These are phyloP conservation scores for Desmophyllum pertusum DNA, from an alignment of 92 coral and sea anemone genomes.

Conservation along the genomic window DNA sequence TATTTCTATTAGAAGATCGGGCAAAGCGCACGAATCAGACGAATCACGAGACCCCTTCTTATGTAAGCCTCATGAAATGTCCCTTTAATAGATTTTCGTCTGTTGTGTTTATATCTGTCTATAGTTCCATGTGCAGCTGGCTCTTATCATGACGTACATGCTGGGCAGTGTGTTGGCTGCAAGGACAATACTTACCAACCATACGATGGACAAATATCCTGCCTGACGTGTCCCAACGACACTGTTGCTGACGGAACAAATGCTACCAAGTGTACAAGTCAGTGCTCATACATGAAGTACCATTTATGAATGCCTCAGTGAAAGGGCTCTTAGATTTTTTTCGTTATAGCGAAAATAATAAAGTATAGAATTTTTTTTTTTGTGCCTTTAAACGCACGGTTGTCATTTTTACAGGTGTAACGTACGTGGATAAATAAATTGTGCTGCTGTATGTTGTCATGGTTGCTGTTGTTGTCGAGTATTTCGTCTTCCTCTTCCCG, in stretches of 20 bases:
- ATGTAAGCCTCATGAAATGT: background rate
- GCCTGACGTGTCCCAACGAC: constrained; percentile 59
- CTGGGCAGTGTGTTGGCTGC: constrained; percentile 50
- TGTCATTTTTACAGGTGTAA: too few species aligned
- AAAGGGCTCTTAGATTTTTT: too few species aligned
- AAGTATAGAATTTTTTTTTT: too few species aligned
- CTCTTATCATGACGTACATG: constrained; percentile 52
- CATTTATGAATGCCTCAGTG: background rate
- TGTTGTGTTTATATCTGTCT: background rate
- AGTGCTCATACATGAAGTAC: background rate
- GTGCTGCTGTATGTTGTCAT: too few species aligned
- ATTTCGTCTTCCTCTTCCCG: too few species aligned
- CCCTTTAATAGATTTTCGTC: background rate
- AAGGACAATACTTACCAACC: constrained; percentile 62
- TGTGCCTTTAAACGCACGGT: too few species aligned
- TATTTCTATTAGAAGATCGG: too few species aligned
- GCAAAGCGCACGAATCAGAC: background rate
- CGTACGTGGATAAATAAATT: too few species aligned
- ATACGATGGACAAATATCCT: constrained; percentile 41
- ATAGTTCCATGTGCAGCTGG: constrained; percentile 55
- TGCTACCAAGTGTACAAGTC: constrained; percentile 54
- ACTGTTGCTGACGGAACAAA: constrained; percentile 39
- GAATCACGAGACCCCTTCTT: background rate
- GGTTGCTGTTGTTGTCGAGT: too few species aligned
- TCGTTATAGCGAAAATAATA: too few species aligned